Evolutionary conservation across 2,797 vertebrate species (phyloP).

Genomic region (Chromobotia macracanthus): DNA sequence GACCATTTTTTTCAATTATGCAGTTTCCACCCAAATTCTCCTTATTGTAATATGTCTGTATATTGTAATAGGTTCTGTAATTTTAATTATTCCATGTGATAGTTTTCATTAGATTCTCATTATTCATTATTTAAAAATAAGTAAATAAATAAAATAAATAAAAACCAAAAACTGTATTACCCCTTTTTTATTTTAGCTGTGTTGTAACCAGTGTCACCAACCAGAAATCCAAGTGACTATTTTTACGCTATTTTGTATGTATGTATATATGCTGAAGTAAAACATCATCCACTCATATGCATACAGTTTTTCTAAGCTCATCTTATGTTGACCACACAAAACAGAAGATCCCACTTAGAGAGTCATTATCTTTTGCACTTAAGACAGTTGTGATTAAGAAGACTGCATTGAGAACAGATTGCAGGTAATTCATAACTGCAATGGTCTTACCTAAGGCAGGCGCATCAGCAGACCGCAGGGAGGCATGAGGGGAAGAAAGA

Average conservation of each 20-base stretch:
- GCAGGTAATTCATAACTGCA: constrained; percentile 31
- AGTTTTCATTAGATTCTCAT: too few species aligned
- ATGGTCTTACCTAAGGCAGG: constrained; percentile 59
- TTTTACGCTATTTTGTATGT: too few species aligned
- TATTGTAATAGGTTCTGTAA: neutral
- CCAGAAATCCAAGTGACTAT: too few species aligned
- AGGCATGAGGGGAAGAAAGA: constrained; percentile 22
- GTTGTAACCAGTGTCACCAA: too few species aligned
- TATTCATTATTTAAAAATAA: too few species aligned
- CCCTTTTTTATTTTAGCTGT: too few species aligned
- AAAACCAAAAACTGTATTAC: too few species aligned
- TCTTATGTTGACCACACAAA: neutral
- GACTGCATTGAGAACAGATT: constrained; percentile 12
- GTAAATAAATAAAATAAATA: too few species aligned
- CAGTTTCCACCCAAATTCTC: neutral
- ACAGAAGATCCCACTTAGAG: constrained; percentile 9
- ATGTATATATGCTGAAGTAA: neutral
- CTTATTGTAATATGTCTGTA: neutral
- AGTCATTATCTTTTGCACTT: constrained; percentile 23
- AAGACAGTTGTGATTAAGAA: constrained; percentile 35
- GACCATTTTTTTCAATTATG: too few species aligned
- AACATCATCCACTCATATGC: neutral
- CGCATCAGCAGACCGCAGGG: constrained; percentile 27
- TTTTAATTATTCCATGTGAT: too few species aligned
- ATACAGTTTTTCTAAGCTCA: constrained; percentile 4